Conservation (phyloP, 2,797 vertebrate genomes). For the Sciurus carolinensis region DNA sequence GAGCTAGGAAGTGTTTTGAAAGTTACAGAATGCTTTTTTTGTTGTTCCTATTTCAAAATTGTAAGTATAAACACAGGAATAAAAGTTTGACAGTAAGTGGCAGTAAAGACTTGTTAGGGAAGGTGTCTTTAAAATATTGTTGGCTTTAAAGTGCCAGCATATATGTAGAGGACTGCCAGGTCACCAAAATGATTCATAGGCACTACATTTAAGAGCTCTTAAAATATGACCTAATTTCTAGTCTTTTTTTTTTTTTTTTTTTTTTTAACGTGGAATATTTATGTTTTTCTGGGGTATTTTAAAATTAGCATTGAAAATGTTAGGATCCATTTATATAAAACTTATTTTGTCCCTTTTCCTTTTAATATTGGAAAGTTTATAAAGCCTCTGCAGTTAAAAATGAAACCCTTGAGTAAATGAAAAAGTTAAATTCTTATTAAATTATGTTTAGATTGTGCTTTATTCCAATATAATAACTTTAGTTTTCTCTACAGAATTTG, state of each 20-base stretch:
- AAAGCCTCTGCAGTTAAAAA: neutral
- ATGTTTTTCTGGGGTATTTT: slow-evolving; percentile 2
- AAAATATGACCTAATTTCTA: neutral
- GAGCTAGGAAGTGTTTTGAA: slow-evolving; percentile 55
- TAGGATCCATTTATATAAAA: slow-evolving; percentile 58
- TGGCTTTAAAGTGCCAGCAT: neutral
- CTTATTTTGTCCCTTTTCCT: neutral
- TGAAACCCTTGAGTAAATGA: neutral
- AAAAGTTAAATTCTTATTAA: slow-evolving; percentile 37
- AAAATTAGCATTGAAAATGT: slow-evolving; percentile 48
- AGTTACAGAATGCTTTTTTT: neutral
- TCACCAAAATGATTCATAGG: slow-evolving; percentile 15
- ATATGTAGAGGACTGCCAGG: neutral
- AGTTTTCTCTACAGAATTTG: neutral
- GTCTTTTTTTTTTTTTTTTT: neutral
- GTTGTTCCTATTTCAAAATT: slow-evolving; percentile 12
- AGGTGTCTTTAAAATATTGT: slow-evolving; percentile 32
- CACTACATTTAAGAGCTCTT: slow-evolving; percentile 13
- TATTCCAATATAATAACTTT: slow-evolving; percentile 20
- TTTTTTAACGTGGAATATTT: neutral
- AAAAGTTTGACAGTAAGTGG: slow-evolving; percentile 17
- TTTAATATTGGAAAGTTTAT: slow-evolving; percentile 53
- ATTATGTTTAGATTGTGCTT: neutral
- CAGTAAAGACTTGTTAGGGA: slow-evolving; percentile 8
- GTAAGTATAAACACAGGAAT: neutral